phyloP scores from a whole-genome alignment of 2,113 vertebrate genomes.

The Tamias sibiricus region DNA sequence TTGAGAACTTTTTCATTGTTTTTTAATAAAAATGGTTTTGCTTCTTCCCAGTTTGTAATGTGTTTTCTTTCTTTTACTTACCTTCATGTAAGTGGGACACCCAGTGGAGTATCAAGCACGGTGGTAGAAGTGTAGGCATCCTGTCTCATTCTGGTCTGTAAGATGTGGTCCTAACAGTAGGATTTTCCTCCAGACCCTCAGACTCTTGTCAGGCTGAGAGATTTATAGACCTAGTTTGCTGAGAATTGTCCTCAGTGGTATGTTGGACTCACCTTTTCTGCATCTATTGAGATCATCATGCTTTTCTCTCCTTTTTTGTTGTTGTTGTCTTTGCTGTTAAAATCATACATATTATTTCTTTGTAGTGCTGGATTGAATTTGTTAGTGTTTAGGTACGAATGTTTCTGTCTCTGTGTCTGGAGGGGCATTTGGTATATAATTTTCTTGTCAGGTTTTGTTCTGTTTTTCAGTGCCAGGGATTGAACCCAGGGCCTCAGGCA shows the following conservation, averaged over 20 bases:
- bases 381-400: neutral
- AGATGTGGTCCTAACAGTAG: neutral
- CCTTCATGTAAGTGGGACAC: neutral
- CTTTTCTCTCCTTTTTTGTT: neutral
- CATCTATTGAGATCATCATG: neutral
- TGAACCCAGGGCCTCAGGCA: too few species aligned
- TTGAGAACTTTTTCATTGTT: neutral
- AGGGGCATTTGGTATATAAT: neutral
- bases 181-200: neutral
- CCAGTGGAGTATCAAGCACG: accelerated
- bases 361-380: neutral
- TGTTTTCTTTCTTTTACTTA: neutral
- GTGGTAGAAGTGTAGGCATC: too few species aligned
- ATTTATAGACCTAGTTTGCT: neutral
- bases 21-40: neutral
- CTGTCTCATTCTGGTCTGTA: neutral
- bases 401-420: neutral
- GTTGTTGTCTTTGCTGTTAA: neutral
- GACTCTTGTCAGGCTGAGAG: neutral
- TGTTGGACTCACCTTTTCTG: neutral
- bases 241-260: neutral
- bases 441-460: neutral
- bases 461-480: neutral
- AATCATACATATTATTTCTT: neutral
- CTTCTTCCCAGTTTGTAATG: neutral